A percentile compares a stretch with the other conserved stretches of the same genome.
Evolutionary conservation across 37 sponge, comb jelly and placozoan genomes (phyloP).

Genomic region (Amphimedon queenslandica): DNA sequence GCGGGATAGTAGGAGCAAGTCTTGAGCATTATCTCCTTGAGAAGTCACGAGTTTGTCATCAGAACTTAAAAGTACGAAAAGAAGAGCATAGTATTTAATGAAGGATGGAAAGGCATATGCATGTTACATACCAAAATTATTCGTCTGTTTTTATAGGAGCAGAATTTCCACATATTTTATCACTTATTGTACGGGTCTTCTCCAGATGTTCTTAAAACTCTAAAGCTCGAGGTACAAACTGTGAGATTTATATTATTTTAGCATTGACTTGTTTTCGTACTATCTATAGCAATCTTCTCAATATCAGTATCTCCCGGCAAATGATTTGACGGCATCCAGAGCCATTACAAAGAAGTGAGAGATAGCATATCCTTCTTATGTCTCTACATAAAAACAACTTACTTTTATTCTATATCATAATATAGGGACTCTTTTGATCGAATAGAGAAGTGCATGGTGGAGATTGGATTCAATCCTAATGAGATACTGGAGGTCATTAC

Average conservation of each 20-base stretch:
- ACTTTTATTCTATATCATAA: neutral
- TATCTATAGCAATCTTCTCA: too few relatives aligned
- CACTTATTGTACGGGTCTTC: conserved; percentile 69
- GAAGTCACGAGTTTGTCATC: conserved; percentile 73
- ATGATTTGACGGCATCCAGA: too few relatives aligned
- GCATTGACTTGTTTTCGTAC: too few relatives aligned
- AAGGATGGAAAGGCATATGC: neutral
- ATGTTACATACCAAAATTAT: neutral
- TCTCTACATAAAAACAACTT: too few relatives aligned
- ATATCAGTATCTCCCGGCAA: too few relatives aligned
- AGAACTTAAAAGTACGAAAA: conserved; percentile 17
- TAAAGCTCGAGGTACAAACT: conserved; percentile 33
- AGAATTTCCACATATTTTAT: conserved; percentile 84
- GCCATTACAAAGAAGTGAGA: too few relatives aligned
- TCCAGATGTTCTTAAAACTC: conserved; percentile 8
- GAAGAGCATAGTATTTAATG: too few relatives aligned
- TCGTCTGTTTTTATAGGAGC: conserved; percentile 27
- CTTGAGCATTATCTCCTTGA: conserved; percentile 77
- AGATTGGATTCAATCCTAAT: conserved; percentile 37
- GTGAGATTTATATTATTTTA: neutral
- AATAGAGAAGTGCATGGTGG: conserved; percentile 35
- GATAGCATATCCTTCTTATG: too few relatives aligned
- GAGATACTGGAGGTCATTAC: conserved; percentile 30
- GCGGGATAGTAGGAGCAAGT: conserved; percentile 61
- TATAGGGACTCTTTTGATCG: conserved; percentile 21